Evolutionary conservation across 2,113 vertebrate species (phyloP).

Genomic region (Telmatochromis sp.): DNA sequence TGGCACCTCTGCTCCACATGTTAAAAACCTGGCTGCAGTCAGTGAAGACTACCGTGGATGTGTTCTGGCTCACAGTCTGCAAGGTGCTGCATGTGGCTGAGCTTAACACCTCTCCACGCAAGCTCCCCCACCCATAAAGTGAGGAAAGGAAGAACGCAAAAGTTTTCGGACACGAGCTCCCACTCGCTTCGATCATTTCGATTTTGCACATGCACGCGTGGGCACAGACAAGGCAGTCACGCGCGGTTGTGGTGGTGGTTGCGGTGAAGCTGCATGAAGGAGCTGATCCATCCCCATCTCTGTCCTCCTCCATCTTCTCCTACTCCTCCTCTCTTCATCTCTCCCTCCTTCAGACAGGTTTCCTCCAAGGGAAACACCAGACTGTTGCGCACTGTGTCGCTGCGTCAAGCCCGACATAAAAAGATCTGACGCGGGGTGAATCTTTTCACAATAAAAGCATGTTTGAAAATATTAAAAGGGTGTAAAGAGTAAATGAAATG

Average conservation of each 20-base stretch:
- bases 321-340: not conserved
- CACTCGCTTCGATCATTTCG: not conserved
- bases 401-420: not conserved
- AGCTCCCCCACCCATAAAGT: not conserved
- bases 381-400: constrained; percentile 31
- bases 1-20: not conserved
- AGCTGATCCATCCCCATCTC: not conserved
- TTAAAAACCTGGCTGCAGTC: not conserved
- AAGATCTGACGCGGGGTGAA: not conserved
- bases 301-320: not conserved
- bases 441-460: constrained; percentile 17
- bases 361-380: constrained; percentile 26
- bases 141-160: not conserved
- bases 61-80: not conserved
- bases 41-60: not conserved
- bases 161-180: not conserved
- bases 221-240: not conserved
- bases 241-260: not conserved
- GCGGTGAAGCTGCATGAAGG: not conserved
- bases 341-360: not conserved
- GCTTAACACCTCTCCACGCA: not conserved
- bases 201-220: not conserved
- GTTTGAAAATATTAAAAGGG: not conserved
- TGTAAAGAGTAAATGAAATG: not conserved
- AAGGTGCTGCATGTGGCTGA: not conserved